phyloP scores from a whole-genome alignment of 2,888 invertebrate species.

The Nomada ruficornis region DNA sequence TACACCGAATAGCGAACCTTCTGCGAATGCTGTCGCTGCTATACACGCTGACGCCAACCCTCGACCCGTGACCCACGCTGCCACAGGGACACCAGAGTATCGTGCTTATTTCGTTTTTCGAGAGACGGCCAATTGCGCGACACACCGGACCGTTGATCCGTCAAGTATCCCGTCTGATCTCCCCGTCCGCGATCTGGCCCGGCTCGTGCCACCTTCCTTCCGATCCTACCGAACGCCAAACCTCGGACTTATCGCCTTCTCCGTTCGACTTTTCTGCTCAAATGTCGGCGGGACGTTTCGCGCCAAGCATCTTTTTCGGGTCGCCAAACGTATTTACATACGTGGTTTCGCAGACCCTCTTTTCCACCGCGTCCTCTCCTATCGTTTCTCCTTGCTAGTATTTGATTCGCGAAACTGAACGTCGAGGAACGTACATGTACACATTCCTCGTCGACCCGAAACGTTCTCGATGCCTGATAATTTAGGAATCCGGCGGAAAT shows the following conservation, averaged over 20 bases:
- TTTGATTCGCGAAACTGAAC: background rate
- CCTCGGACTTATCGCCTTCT: background rate
- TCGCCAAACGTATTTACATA: no score
- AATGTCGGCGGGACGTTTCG: no score
- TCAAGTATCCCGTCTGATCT: background rate
- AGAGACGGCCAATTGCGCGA: background rate
- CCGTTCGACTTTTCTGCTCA: background rate
- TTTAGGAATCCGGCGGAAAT: constrained; percentile 40
- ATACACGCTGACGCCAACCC: constrained; percentile 73
- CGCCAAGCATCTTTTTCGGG: background rate
- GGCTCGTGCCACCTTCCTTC: background rate
- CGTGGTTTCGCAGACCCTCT: background rate
- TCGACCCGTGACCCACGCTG: constrained; percentile 64
- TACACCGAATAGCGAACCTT: constrained; percentile 57
- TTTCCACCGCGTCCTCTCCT: no score
- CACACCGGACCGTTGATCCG: background rate
- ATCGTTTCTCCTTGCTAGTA: background rate
- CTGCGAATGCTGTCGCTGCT: constrained; percentile 68
- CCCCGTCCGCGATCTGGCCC: background rate
- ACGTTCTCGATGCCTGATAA: constrained; percentile 33
- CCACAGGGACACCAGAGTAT: constrained; percentile 49
- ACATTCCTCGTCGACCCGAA: constrained; percentile 9
- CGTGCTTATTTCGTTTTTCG: constrained; percentile 45
- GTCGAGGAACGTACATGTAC: background rate
- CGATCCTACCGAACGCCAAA: constrained; percentile 2